Evolutionary conservation across 2,888 invertebrate species (phyloP).

Genomic region (Gandaritis pyraliata): DNA sequence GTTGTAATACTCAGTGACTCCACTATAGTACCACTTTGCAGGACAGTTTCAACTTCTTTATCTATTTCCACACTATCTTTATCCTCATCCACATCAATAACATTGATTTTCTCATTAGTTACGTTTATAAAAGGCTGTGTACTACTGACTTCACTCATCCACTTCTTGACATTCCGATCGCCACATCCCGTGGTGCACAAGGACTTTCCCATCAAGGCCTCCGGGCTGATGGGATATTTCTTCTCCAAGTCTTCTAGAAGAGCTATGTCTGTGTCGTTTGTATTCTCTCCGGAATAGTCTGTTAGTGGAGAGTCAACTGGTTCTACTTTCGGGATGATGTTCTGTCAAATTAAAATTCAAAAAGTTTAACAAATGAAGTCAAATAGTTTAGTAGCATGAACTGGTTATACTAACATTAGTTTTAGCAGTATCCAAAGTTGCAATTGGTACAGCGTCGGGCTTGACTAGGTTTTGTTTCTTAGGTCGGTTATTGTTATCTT

Average conservation of each 20-base stretch:
- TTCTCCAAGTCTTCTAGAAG: constrained; percentile 68
- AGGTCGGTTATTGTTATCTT: constrained; percentile 64
- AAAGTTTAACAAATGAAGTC: not conserved
- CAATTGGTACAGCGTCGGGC: constrained; percentile 51
- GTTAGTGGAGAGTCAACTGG: constrained; percentile 73
- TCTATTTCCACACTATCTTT: constrained; percentile 76
- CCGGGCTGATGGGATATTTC: constrained; percentile 60
- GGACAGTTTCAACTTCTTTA: constrained; percentile 77
- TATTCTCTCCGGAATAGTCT: constrained; percentile 74
- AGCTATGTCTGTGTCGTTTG: constrained; percentile 73
- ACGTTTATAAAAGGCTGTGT: constrained; percentile 73
- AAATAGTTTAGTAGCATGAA: no score
- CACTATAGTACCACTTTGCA: constrained; percentile 79
- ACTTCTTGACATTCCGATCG: constrained; percentile 66
- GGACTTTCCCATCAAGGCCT: constrained; percentile 56
- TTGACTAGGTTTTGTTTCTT: constrained; percentile 54
- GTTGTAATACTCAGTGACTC: constrained; percentile 77
- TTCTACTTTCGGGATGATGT: constrained; percentile 72
- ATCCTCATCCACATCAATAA: constrained; percentile 60
- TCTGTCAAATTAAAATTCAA: constrained; percentile 50
- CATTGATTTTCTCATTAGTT: constrained; percentile 54
- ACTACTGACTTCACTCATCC: constrained; percentile 77
- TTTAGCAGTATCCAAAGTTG: constrained; percentile 49
- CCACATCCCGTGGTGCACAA: constrained; percentile 47
- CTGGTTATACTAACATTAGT: constrained; percentile 57